Evolutionary conservation across 2,113 vertebrate species (phyloP).

Genomic region (Actinemys pallida): DNA sequence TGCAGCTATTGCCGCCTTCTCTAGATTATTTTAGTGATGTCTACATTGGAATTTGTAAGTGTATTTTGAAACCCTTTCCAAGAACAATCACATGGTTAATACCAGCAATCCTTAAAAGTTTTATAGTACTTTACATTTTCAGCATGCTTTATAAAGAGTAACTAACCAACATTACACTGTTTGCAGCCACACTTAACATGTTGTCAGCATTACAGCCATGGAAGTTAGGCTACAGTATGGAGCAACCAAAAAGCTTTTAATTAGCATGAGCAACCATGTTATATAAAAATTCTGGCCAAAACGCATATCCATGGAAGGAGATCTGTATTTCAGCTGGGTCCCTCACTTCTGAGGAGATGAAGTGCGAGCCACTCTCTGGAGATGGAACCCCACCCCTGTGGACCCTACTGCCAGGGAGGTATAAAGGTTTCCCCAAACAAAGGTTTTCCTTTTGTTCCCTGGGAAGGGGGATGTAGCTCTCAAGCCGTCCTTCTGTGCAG

Average conservation of each 20-base stretch:
- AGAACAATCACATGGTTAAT: neutral
- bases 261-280: neutral
- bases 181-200: neutral
- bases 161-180: neutral
- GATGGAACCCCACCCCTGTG: neutral
- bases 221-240: neutral
- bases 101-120: conserved; percentile 1
- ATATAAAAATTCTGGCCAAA: neutral
- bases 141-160: neutral
- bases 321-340: neutral
- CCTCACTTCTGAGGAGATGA: neutral
- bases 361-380: neutral
- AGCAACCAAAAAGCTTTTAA: neutral
- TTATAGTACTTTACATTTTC: neutral
- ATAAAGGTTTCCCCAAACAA: neutral
- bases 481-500: neutral
- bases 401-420: neutral
- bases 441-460: neutral
- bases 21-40: neutral
- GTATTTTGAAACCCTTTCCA: conserved; percentile 16
- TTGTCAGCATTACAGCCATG: neutral
- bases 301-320: neutral
- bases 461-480: neutral
- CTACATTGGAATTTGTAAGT: neutral
- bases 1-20: neutral